A percentile compares a stretch with the other conserved stretches of the same genome.
Conservation (phyloP, 2,888 invertebrate genomes). For the Pimpla rufipes region DNA sequence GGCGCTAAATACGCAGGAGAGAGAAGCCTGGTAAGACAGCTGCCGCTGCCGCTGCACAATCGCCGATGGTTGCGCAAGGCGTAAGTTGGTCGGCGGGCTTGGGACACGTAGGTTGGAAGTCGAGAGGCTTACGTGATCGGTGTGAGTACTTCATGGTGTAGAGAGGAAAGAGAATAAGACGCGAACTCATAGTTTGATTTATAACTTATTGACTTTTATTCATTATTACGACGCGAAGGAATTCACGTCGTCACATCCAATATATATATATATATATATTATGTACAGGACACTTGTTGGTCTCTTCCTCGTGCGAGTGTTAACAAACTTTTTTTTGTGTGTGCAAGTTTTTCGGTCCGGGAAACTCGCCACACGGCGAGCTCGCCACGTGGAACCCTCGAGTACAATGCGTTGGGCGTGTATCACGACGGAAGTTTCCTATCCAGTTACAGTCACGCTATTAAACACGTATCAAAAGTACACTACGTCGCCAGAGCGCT, state of each 20-base stretch:
- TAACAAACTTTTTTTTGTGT: background rate
- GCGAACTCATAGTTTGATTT: constrained; percentile 37
- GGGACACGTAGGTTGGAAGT: constrained; percentile 49
- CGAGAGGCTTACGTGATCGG: constrained; percentile 55
- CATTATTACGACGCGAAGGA: constrained; percentile 36
- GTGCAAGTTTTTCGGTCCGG: background rate
- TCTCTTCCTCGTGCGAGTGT: constrained; percentile 7
- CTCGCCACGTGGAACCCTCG: constrained; percentile 10
- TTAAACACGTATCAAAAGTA: constrained; percentile 51
- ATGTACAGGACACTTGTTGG: constrained; percentile 19
- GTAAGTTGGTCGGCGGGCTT: constrained; percentile 26
- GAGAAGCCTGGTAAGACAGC: constrained; percentile 45
- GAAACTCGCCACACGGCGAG: constrained; percentile 6
- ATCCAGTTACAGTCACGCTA: constrained; percentile 50
- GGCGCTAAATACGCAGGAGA: constrained; percentile 38
- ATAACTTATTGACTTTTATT: constrained; percentile 62
- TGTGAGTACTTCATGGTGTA: background rate
- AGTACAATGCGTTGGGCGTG: background rate
- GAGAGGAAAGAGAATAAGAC: constrained; percentile 40
- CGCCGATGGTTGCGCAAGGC: constrained; percentile 56
- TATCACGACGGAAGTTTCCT: constrained; percentile 44
- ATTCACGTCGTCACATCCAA: constrained; percentile 14
- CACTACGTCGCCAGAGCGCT: constrained; percentile 10
- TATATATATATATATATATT: no score
- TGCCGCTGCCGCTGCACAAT: constrained; percentile 38